Evolutionary conservation across 2,888 invertebrate species (phyloP).

Genomic region (Hypomecis punctinalis): DNA sequence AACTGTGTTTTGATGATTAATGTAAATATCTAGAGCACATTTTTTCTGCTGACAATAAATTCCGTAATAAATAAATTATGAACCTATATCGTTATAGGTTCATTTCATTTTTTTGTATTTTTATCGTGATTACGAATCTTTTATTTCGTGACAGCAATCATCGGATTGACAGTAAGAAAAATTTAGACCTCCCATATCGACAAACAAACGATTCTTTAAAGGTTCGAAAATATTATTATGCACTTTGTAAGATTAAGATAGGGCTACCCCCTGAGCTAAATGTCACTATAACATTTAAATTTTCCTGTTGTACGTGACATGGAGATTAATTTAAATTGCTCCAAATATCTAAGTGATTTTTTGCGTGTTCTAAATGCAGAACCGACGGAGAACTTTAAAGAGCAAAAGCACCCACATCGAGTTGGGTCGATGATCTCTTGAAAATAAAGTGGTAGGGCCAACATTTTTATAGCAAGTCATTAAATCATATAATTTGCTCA

Average conservation of each 20-base stretch:
- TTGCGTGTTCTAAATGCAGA: constrained; percentile 30
- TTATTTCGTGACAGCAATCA: background rate
- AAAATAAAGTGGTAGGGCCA: constrained; percentile 43
- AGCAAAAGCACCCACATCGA: constrained; percentile 27
- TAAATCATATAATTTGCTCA: constrained; percentile 36
- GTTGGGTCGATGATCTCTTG: constrained; percentile 42
- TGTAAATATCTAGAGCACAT: too few relatives aligned
- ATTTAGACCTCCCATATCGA: background rate
- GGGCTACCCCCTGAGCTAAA: constrained; percentile 20
- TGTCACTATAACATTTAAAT: constrained; percentile 22
- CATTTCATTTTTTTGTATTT: background rate
- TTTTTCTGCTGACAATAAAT: too few relatives aligned
- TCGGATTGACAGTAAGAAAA: background rate
- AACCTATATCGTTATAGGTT: too few relatives aligned
- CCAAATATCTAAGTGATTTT: constrained; percentile 29
- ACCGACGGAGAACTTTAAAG: constrained; percentile 21
- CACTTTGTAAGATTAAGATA: constrained; percentile 17
- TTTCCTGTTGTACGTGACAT: constrained; percentile 29
- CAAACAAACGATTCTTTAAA: background rate
- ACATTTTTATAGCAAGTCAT: constrained; percentile 40
- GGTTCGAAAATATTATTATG: background rate
- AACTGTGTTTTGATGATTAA: too few relatives aligned
- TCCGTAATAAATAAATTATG: too few relatives aligned
- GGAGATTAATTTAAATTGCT: constrained; percentile 30
- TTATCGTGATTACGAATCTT: background rate